Conservation (phyloP, 2,797 vertebrate genomes). For the Leptodactylus fallax region DNA sequence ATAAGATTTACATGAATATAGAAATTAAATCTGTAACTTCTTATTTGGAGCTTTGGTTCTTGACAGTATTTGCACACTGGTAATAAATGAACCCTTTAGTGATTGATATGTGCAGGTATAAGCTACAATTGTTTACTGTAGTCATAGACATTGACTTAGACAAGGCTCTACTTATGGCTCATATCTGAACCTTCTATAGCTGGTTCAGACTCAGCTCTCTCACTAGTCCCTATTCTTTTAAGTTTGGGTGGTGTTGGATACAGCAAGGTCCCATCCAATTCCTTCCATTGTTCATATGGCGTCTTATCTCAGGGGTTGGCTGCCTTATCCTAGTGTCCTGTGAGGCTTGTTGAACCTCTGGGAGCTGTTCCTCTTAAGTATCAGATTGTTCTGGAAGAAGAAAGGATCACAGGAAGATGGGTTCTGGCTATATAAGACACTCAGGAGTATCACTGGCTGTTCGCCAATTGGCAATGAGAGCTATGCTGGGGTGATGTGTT, state of each 20-base stretch:
- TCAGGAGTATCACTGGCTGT: constrained; percentile 59
- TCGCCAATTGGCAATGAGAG: constrained; percentile 54
- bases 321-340: constrained; percentile 78
- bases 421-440: constrained; percentile 37
- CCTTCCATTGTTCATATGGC: constrained; percentile 87
- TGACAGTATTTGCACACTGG: too few relatives aligned
- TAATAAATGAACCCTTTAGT: too few relatives aligned
- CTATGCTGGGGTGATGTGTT: constrained; percentile 52
- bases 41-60: too few relatives aligned
- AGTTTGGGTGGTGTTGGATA: constrained; percentile 77
- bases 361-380: constrained; percentile 61
- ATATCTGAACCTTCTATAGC: constrained; percentile 17
- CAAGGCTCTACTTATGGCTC: constrained; percentile 28
- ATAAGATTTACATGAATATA: too few relatives aligned
- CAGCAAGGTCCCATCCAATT: constrained; percentile 78
- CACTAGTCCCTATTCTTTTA: constrained; percentile 76
- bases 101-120: neutral
- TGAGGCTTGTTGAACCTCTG: constrained; percentile 75
- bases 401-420: constrained; percentile 59
- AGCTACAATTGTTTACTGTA: neutral
- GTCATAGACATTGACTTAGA: neutral
- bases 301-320: constrained; percentile 86
- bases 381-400: constrained; percentile 62
- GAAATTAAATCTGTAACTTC: too few relatives aligned
- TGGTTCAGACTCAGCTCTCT: constrained; percentile 51